Conservation (phyloP, 1,140 invertebrate genomes). For the Pomacea maculata region DNA sequence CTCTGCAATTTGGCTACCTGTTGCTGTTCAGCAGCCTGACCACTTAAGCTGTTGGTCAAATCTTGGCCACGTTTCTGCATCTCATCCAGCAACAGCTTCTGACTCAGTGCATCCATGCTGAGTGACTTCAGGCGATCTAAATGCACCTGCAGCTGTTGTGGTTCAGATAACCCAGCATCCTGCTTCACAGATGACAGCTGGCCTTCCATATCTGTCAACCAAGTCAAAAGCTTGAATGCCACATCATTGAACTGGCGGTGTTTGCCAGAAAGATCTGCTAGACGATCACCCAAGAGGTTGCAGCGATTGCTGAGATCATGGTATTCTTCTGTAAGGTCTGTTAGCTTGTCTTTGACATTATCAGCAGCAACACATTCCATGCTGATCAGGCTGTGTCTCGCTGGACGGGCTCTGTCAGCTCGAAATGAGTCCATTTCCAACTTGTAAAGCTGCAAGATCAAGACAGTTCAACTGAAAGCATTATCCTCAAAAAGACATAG, state of each 20-base stretch:
- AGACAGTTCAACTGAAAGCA: too few species aligned
- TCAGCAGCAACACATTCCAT: conserved; percentile 59
- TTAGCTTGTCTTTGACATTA: conserved; percentile 52
- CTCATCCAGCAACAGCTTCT: conserved; percentile 84
- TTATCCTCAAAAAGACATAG: neutral
- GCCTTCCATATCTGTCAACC: conserved; percentile 85
- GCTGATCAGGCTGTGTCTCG: conserved; percentile 51
- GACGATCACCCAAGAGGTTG: conserved; percentile 77
- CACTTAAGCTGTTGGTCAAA: conserved; percentile 66
- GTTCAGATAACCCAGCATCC: conserved; percentile 85
- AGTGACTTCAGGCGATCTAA: conserved; percentile 83
- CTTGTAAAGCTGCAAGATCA: conserved; percentile 50
- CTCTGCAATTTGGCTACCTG: conserved; percentile 82
- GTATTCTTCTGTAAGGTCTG: conserved; percentile 67
- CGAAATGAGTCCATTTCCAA: conserved; percentile 59
- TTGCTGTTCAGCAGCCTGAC: conserved; percentile 34
- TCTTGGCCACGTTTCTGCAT: conserved; percentile 53
- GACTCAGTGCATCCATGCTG: conserved; percentile 86
- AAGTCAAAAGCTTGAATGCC: conserved; percentile 81
- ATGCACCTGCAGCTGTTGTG: conserved; percentile 87
- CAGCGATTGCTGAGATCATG: conserved; percentile 74
- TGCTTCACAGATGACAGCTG: conserved; percentile 78
- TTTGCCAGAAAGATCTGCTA: conserved; percentile 82
- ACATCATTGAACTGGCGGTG: conserved; percentile 85
- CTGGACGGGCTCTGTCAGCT: conserved; percentile 51